phyloP scores from a whole-genome alignment of 2,888 invertebrate genomes.

The Drosophila infuscata region DNA sequence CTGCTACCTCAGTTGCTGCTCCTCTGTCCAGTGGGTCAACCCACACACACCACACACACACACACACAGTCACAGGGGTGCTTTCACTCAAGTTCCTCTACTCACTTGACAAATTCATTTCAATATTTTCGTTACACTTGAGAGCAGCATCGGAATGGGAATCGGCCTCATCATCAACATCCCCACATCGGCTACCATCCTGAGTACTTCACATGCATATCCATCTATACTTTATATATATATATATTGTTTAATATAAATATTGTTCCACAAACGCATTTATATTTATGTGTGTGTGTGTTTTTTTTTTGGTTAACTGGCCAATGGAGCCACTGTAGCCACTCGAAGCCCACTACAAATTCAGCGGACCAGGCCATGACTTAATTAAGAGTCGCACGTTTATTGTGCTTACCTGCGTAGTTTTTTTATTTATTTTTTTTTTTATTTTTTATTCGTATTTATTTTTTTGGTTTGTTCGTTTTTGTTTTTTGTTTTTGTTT shows the following conservation, averaged over 20 bases:
- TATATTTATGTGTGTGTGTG: conserved; percentile 21
- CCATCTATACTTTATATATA: conserved; percentile 9
- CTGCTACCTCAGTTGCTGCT: conserved; percentile 1
- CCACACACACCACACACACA: conserved; percentile 28
- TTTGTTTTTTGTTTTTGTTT: conserved; percentile 42
- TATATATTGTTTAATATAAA: conserved; percentile 66
- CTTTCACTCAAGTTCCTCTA: conserved; percentile 26
- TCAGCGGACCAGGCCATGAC: conserved; percentile 69
- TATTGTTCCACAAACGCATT: conserved; percentile 62
- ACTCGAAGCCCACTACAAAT: conserved; percentile 72
- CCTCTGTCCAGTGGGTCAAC: conserved; percentile 14
- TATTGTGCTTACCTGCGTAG: conserved; percentile 80
- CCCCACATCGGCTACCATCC: conserved; percentile 62
- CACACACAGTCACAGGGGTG: conserved; percentile 10
- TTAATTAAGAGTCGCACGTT: conserved; percentile 80
- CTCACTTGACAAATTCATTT: conserved; percentile 71
- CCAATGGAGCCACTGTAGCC: conserved; percentile 66
- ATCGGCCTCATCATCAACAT: conserved; percentile 40
- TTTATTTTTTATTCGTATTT: conserved; percentile 35
- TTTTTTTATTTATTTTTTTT: conserved; percentile 47
- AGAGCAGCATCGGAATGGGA: conserved; percentile 32
- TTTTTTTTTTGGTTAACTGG: conserved; percentile 36
- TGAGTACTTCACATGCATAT: conserved; percentile 60
- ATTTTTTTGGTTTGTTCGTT: conserved; percentile 17
- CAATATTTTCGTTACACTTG: conserved; percentile 77